These are phyloP conservation scores for Apostichopus leukothele DNA, from an alignment of 53 echinoderm and acorn worm species.

Conservation along the genomic window DNA sequence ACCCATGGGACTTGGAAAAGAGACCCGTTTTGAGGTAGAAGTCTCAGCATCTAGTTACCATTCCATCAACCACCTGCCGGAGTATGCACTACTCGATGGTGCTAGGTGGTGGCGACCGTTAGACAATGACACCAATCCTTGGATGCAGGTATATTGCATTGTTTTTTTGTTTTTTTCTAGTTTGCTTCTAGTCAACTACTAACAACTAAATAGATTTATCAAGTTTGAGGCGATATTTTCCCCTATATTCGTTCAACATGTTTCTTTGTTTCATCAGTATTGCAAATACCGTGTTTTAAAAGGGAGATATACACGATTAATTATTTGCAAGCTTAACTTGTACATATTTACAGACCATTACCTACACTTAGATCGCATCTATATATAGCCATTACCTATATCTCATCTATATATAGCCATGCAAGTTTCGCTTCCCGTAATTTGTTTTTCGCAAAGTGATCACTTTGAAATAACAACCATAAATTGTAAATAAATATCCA, in stretches of 20 bases:
- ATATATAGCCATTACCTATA: too few species aligned
- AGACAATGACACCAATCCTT: not conserved
- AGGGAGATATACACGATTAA: too few species aligned
- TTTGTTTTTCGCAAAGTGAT: too few species aligned
- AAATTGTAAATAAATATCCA: not conserved
- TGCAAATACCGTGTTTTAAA: too few species aligned
- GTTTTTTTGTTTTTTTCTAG: not conserved
- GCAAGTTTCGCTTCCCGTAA: not conserved
- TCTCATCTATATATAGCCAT: too few species aligned
- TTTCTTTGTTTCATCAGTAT: not conserved
- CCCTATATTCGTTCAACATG: too few species aligned
- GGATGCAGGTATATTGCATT: constrained; percentile 41
- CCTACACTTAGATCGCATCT: too few species aligned
- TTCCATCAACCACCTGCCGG: constrained; percentile 38
- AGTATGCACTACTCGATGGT: constrained; percentile 37
- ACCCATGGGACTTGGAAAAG: constrained; percentile 10
- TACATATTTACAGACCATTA: too few species aligned
- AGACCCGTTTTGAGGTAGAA: constrained; percentile 30
- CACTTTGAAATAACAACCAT: not conserved
- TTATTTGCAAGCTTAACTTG: too few species aligned
- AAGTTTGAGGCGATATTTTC: not conserved
- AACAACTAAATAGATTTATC: not conserved
- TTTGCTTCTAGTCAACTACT: not conserved
- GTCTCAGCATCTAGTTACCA: constrained; percentile 56
- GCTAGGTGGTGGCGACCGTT: constrained; percentile 60